Percentiles rank a stretch among this genome's conserved stretches.
These are phyloP conservation scores for Dynastes maya DNA, from an alignment of 2,888 invertebrate genomes.

Conservation along the genomic window DNA sequence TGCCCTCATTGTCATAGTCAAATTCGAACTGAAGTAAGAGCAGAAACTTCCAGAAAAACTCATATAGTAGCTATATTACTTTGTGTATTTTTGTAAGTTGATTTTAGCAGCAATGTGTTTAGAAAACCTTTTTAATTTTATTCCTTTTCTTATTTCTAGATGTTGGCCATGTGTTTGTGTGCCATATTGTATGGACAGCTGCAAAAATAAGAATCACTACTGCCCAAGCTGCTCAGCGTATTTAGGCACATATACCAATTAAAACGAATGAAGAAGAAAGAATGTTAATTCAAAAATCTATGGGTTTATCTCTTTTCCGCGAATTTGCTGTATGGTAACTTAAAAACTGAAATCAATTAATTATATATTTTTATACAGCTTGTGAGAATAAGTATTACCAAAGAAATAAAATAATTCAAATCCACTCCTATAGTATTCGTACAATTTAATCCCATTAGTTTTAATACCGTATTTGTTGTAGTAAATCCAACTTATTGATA, in stretches of 20 bases:
- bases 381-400: too few species aligned
- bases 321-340: too few species aligned
- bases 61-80: conserved; percentile 39
- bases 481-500: too few species aligned
- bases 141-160: conserved; percentile 8
- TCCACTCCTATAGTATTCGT: too few species aligned
- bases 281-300: too few species aligned
- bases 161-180: conserved; percentile 50
- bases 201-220: conserved; percentile 51
- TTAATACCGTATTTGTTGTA: too few species aligned
- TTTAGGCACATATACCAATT: conserved; percentile 40
- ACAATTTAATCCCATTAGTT: too few species aligned
- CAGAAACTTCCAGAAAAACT: conserved; percentile 36
- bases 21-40: conserved; percentile 19
- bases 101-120: background rate
- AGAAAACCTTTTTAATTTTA: conserved; percentile 5
- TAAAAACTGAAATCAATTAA: too few species aligned
- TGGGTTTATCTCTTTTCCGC: too few species aligned
- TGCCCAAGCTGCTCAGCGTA: conserved; percentile 42
- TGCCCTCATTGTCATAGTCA: conserved; percentile 40
- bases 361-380: too few species aligned
- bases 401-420: too few species aligned
- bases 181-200: conserved; percentile 50
- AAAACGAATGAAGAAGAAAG: background rate
- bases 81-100: conserved; percentile 42